phyloP scores from a whole-genome alignment of 2,888 invertebrate species.

The Pycnomerus fuliginosus region DNA sequence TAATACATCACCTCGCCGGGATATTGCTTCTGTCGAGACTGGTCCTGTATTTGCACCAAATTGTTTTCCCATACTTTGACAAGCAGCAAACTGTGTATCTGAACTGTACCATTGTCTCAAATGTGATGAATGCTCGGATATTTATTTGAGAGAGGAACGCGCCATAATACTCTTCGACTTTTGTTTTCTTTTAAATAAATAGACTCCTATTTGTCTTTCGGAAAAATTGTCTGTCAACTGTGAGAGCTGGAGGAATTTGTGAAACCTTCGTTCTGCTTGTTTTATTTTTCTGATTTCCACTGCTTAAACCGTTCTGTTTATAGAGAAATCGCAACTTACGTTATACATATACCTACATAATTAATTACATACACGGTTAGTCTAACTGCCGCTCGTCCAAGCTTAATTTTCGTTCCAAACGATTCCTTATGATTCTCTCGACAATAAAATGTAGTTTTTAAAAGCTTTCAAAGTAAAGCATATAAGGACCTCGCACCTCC shows the following conservation, averaged over 20 bases:
- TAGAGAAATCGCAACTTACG: no score
- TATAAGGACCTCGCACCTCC: no score
- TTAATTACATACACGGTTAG: no score
- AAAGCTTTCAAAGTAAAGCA: no score
- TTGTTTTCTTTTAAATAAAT: slow-evolving; percentile 17
- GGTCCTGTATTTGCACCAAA: slow-evolving; percentile 16
- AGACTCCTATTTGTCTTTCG: slow-evolving; percentile 17
- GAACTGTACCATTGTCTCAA: slow-evolving; percentile 11
- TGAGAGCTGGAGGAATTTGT: slow-evolving; percentile 13
- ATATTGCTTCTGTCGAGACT: slow-evolving; percentile 23
- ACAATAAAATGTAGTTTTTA: no score
- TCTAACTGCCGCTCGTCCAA: no score
- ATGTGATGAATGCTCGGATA: slow-evolving; percentile 18
- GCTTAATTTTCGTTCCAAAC: no score
- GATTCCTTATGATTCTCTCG: no score
- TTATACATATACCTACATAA: no score
- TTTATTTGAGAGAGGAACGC: slow-evolving; percentile 12
- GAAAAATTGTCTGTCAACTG: slow-evolving; percentile 23
- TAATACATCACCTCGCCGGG: slow-evolving; percentile 27
- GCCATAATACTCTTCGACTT: slow-evolving; percentile 16
- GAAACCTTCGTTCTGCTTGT: no score
- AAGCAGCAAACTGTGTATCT: slow-evolving; percentile 18
- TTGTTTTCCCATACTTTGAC: slow-evolving; percentile 26
- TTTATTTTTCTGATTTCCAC: no score
- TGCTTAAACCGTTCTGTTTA: no score